Conservation (phyloP, 2,797 vertebrate species). For the Pangasius macronema region DNA sequence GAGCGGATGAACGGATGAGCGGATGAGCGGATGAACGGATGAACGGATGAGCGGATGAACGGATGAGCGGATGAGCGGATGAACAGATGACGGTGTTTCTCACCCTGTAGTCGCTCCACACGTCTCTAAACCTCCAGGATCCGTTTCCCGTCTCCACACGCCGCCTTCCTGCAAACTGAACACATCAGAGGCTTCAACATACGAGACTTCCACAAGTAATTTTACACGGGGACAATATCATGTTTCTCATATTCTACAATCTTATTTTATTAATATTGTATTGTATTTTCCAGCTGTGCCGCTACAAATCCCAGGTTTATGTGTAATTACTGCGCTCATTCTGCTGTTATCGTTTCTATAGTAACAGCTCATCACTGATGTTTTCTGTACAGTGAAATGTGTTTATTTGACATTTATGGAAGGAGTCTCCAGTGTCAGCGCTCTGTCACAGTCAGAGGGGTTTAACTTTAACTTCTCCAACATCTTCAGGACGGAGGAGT, state of each 20-base stretch:
- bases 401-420: neutral
- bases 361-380: neutral
- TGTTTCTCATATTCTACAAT: neutral
- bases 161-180: slow-evolving; percentile 64
- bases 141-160: slow-evolving; percentile 49
- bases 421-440: slow-evolving; percentile 8
- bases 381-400: neutral
- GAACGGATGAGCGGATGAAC: too few relatives aligned
- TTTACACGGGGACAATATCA: neutral
- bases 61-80: too few relatives aligned
- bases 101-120: slow-evolving; percentile 63
- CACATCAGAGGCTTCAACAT: slow-evolving; percentile 26
- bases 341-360: neutral
- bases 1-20: too few relatives aligned
- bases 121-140: slow-evolving; percentile 62
- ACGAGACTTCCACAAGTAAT: neutral
- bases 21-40: too few relatives aligned
- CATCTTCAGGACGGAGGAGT: neutral
- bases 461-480: neutral
- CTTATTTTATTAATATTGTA: too few relatives aligned
- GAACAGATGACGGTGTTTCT: slow-evolving; percentile 14
- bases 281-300: too few relatives aligned
- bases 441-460: neutral
- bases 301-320: neutral
- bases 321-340: neutral